Evolutionary conservation across 2,797 vertebrate genomes (phyloP).

Genomic region (Sebastes flavidus): DNA sequence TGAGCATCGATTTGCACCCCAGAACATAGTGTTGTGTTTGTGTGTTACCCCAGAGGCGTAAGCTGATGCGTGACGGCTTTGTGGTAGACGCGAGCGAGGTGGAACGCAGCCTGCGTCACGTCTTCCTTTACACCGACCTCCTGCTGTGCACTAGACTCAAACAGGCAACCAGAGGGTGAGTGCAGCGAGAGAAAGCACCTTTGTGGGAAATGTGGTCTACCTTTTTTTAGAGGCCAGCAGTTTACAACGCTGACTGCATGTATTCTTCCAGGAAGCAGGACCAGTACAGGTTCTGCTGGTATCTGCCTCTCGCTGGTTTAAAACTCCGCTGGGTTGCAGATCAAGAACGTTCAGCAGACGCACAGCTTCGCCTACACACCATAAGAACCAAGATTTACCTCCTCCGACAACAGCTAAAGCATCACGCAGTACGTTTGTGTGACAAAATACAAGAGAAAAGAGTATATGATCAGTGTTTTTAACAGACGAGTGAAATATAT

Average conservation of each 20-base stretch:
- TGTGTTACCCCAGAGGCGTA: constrained; percentile 69
- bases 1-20: neutral
- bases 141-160: constrained; percentile 81
- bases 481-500: neutral
- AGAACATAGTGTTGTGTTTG: neutral
- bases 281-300: constrained; percentile 84
- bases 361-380: constrained; percentile 66
- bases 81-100: constrained; percentile 76
- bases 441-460: neutral
- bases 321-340: constrained; percentile 68
- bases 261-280: constrained; percentile 72
- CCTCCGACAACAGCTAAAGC: constrained; percentile 70
- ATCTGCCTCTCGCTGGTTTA: constrained; percentile 78
- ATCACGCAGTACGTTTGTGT: constrained; percentile 60
- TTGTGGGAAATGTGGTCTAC: constrained; percentile 6
- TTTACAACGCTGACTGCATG: neutral
- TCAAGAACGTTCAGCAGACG: constrained; percentile 46
- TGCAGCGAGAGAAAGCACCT: rapidly evolving
- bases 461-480: neutral
- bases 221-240: neutral
- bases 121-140: constrained; percentile 85
- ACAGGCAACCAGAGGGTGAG: constrained; percentile 72
- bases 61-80: constrained; percentile 83
- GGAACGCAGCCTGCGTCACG: constrained; percentile 76
- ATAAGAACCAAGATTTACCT: constrained; percentile 75